Conservation (phyloP, 2,113 vertebrate species). For the Copsychus sechellarum region DNA sequence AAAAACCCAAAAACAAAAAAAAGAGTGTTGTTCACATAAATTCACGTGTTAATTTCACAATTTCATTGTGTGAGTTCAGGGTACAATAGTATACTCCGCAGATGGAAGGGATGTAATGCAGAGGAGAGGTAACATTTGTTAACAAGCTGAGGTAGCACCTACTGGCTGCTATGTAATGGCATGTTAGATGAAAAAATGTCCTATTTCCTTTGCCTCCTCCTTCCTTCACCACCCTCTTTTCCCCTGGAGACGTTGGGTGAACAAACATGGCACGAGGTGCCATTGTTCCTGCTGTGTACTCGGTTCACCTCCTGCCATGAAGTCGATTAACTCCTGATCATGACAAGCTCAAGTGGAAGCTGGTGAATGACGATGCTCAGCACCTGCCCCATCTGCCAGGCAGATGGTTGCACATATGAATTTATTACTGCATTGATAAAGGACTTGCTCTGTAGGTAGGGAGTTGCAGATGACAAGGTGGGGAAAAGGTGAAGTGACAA, state of each 20-base stretch:
- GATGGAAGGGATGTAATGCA: background rate
- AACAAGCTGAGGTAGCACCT: background rate
- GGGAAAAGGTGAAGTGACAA: background rate
- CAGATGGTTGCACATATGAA: background rate
- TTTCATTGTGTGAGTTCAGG: background rate
- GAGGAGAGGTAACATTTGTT: background rate
- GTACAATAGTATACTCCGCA: background rate
- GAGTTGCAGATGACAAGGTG: background rate
- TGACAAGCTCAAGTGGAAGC: background rate
- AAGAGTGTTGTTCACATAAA: background rate
- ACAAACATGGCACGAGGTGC: background rate
- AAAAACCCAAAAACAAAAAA: background rate
- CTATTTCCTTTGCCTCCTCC: background rate
- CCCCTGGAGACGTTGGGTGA: background rate
- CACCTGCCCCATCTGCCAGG: constrained; percentile 22
- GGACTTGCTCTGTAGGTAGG: background rate
- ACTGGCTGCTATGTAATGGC: background rate
- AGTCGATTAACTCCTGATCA: background rate
- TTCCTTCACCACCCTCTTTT: background rate
- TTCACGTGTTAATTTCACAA: background rate
- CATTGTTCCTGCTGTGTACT: background rate
- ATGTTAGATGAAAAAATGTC: background rate
- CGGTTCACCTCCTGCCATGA: background rate
- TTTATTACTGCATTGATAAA: background rate
- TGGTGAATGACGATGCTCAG: background rate